Conservation (phyloP, 1,140 invertebrate species). For the Rhopalosiphum padi region DNA sequence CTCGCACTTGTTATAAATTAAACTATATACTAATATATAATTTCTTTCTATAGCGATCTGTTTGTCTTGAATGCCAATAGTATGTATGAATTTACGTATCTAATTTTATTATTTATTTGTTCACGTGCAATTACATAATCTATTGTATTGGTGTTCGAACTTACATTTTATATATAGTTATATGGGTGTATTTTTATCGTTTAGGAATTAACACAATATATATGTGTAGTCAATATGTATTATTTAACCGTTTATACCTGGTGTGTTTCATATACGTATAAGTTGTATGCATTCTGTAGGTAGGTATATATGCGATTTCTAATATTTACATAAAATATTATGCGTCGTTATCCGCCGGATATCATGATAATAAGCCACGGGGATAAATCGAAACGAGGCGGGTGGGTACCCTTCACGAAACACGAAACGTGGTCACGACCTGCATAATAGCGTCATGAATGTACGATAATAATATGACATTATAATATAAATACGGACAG, state of each 20-base stretch:
- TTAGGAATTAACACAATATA: too few relatives aligned
- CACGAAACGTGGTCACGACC: not conserved
- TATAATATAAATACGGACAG: not conserved
- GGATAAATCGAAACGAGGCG: not conserved
- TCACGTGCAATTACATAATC: not conserved
- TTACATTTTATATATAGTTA: not conserved
- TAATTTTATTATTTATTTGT: not conserved
- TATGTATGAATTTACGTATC: not conserved
- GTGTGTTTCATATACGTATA: not conserved
- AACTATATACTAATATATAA: too few relatives aligned
- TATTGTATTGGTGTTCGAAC: not conserved
- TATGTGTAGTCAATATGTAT: not conserved
- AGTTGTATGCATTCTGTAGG: not conserved
- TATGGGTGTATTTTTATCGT: too few relatives aligned
- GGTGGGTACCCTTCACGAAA: not conserved
- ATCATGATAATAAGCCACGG: not conserved
- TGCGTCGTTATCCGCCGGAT: not conserved
- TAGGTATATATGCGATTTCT: not conserved
- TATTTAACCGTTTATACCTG: not conserved
- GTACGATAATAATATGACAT: not conserved
- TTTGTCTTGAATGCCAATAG: too few relatives aligned
- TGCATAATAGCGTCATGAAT: not conserved
- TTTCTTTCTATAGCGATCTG: too few relatives aligned
- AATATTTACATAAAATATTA: not conserved
- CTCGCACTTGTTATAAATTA: too few relatives aligned